These are phyloP conservation scores for Drosophila carrolli DNA, from an alignment of 1,140 invertebrate species.

Conservation along the genomic window DNA sequence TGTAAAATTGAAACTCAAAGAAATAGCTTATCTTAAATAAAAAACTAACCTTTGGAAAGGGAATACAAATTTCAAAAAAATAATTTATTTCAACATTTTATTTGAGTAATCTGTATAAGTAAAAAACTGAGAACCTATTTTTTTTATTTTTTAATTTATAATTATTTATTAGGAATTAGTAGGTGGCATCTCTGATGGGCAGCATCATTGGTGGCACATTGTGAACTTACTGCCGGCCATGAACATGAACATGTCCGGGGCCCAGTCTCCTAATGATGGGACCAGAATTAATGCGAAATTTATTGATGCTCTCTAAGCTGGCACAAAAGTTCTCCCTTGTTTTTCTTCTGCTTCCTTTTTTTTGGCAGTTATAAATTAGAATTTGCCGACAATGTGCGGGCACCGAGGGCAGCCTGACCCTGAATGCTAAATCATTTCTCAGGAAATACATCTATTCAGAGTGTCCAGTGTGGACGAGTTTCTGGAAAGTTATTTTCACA, in stretches of 20 bases:
- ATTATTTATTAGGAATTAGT: too few species aligned
- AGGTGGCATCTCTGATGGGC: conserved; percentile 18
- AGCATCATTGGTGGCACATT: conserved; percentile 54
- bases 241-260: conserved; percentile 23
- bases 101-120: too few species aligned
- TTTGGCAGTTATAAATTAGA: conserved; percentile 76
- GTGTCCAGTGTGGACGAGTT: conserved; percentile 9
- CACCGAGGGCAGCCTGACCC: not conserved
- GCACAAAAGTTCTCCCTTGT: conserved; percentile 47
- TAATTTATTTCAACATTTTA: too few species aligned
- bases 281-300: conserved; percentile 71
- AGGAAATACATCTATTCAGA: conserved; percentile 36
- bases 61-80: too few species aligned
- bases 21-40: too few species aligned
- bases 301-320: conserved; percentile 58
- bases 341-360: conserved; percentile 45
- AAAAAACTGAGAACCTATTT: too few species aligned
- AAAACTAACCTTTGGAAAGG: too few species aligned
- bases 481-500: conserved; percentile 2
- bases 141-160: too few species aligned
- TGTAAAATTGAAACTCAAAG: too few species aligned
- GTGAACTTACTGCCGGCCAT: conserved; percentile 7
- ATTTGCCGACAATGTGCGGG: conserved; percentile 33
- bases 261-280: conserved; percentile 40
- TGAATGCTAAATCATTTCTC: conserved; percentile 49